Conservation (phyloP, 2,113 vertebrate species). For the Pterocles burchelli region DNA sequence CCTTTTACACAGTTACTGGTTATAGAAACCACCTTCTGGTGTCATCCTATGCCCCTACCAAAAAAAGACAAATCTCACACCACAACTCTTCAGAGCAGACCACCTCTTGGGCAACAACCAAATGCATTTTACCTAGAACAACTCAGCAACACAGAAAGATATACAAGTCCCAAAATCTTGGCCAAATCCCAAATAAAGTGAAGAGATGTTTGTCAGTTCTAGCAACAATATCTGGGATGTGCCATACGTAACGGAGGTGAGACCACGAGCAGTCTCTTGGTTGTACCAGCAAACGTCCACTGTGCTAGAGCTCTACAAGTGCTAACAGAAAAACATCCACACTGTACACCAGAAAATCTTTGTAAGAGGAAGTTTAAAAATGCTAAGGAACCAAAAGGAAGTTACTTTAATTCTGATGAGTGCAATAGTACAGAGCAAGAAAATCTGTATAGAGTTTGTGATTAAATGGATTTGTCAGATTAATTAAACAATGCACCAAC, state of each 20-base stretch:
- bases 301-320: fast-evolving
- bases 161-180: background rate
- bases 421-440: background rate
- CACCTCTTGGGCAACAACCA: background rate
- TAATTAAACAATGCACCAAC: background rate
- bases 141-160: background rate
- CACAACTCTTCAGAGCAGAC: background rate
- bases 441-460: background rate
- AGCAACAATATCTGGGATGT: background rate
- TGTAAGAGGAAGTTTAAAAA: background rate
- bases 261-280: background rate
- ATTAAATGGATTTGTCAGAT: background rate
- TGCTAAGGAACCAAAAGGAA: background rate
- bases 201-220: background rate
- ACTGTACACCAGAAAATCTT: background rate
- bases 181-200: background rate
- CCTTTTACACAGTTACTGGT: background rate
- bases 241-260: fast-evolving
- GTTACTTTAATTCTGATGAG: background rate
- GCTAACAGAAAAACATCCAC: background rate
- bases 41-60: background rate
- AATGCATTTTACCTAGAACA: background rate
- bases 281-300: background rate
- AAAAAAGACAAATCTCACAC: background rate
- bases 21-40: background rate